Percentiles rank a stretch among this genome's conserved stretches.
These are phyloP conservation scores for Xestia ashworthii DNA, from an alignment of 2,888 invertebrate species.

Conservation along the genomic window DNA sequence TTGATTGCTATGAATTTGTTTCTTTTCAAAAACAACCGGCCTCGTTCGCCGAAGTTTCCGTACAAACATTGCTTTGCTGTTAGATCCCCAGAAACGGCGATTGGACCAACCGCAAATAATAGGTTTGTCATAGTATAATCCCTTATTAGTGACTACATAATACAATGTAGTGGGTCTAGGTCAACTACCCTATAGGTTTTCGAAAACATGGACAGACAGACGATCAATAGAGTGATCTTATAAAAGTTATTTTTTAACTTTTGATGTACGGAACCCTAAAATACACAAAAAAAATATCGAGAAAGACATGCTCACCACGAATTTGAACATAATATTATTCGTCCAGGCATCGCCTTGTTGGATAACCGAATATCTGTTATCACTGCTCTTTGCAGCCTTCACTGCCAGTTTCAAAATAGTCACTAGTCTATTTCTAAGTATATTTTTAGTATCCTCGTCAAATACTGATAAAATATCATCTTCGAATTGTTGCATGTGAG, in stretches of 20 bases:
- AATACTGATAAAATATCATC: constrained; percentile 2
- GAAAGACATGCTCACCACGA: constrained; percentile 63
- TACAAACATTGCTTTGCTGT: too few relatives aligned
- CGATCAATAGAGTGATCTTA: too few relatives aligned
- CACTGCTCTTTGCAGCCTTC: constrained; percentile 49
- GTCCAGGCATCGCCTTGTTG: constrained; percentile 79
- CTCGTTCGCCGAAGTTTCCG: too few relatives aligned
- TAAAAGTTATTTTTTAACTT: too few relatives aligned
- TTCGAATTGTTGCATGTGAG: neutral
- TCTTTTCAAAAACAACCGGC: neutral
- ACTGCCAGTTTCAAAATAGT: constrained; percentile 8
- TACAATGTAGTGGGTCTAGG: too few relatives aligned
- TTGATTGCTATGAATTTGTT: neutral
- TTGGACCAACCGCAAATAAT: too few relatives aligned
- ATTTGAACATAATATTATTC: constrained; percentile 76
- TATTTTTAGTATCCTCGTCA: constrained; percentile 31
- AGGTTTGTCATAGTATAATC: too few relatives aligned
- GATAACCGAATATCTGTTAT: constrained; percentile 69
- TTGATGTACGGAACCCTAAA: too few relatives aligned
- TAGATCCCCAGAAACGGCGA: too few relatives aligned
- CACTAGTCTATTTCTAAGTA: constrained; percentile 58
- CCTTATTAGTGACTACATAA: too few relatives aligned
- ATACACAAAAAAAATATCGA: neutral
- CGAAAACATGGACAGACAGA: too few relatives aligned
- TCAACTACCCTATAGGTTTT: too few relatives aligned